phyloP scores from a whole-genome alignment of 35 echinoderm and acorn worm genomes.

The Eucidaris tribuloides region DNA sequence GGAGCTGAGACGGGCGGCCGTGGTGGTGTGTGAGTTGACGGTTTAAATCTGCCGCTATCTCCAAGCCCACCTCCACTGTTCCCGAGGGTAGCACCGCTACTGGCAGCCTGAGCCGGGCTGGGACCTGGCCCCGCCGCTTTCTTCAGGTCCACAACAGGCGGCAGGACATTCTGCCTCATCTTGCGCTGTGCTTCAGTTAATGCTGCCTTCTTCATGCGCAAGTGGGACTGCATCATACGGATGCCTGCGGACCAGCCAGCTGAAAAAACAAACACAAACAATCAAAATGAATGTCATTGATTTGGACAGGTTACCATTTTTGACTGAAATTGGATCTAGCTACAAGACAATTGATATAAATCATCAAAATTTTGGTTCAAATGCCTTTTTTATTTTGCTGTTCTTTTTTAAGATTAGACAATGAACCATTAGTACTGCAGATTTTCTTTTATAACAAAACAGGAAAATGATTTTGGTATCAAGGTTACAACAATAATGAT shows the following conservation, averaged over 20 bases:
- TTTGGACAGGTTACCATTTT: background rate
- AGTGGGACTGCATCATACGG: slow-evolving; percentile 96
- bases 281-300: background rate
- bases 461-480: too few species aligned
- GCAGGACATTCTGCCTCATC: slow-evolving; percentile 72
- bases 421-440: too few species aligned
- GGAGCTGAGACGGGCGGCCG: too few species aligned
- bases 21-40: too few species aligned
- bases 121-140: slow-evolving; percentile 30
- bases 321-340: background rate
- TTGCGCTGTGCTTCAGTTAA: slow-evolving; percentile 93
- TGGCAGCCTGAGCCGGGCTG: background rate
- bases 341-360: background rate
- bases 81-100: background rate
- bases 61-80: background rate
- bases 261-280: slow-evolving; percentile 5
- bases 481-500: too few species aligned
- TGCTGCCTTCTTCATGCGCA: slow-evolving; percentile 94
- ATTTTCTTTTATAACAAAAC: too few species aligned
- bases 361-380: too few species aligned
- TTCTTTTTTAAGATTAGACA: too few species aligned
- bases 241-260: slow-evolving; percentile 99
- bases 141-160: slow-evolving; percentile 91
- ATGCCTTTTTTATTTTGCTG: too few species aligned
- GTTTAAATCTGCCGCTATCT: background rate